Evolutionary conservation across 64 coral and sea anemone genomes (phyloP), one percentile per base, ranked within the genome.

Genomic region (Dendrophyllia cribrosa): DNA sequence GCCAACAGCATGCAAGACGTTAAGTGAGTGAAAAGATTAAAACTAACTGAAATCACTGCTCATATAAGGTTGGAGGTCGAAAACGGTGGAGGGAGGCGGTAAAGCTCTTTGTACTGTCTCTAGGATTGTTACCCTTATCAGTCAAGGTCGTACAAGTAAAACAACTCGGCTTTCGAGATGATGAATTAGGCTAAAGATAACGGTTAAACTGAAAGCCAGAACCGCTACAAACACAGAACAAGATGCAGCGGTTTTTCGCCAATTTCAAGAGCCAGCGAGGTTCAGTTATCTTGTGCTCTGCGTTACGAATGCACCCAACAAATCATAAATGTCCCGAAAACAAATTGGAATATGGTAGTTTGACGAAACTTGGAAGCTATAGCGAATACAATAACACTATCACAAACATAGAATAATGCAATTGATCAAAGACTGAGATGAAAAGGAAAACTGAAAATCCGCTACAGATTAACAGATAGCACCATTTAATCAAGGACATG

Each of bases 61-160:
- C 34, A 34, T 34, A 34, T 34, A 34, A 34, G 34, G 0, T 34
- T 2, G 34, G 34, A 34, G 34, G 34, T 34, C 34, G 34, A 34
- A 9, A 9, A 13, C 13, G 55, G 55, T 58, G 55, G 55, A 13
- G 55, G 13, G 13, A 58, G 55, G 55, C 55, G 55, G 34, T 34
- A 34, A 34, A 34, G 34, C 34, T 34, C 34, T 34, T 2, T 34
- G 13, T 15, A 17, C 61, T 19, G 9, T 15, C 61, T 17, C 6
- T 13, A 56, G 9, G 34, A 73, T 46, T 73, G 70, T 45, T 45
- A 6, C 43, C 9, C 70, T 73, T 15, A 46, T 73, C 26, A 73
- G 43, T 73, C 70, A 73, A 73, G 70, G 70, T 73, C 70, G 43
- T 9, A 73, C 15, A 46, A 73, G 70, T 45, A 16, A 73, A 73